Evolutionary conservation across 2,797 vertebrate species (phyloP), one percentile per base, ranked within the genome.

Genomic region (Pipistrellus pipistrellus): DNA sequence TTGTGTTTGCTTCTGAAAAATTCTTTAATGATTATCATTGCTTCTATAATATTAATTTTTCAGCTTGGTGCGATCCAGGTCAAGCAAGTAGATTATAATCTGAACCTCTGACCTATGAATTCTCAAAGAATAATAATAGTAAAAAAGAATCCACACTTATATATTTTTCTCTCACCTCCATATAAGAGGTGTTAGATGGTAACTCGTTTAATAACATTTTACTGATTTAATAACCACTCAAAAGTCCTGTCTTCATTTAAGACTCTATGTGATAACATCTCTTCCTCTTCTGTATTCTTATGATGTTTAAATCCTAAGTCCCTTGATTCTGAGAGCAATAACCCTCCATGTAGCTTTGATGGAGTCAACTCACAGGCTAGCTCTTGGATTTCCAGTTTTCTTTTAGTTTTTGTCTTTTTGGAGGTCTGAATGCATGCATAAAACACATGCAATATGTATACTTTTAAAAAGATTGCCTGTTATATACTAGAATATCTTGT

Each of bases 221-320:
- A 64, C n/a, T 81, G 53, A 87, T 66, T 71, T 85, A 75, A 53
- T 66, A 92, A 44, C 13, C 17, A 41, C 32, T 95, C 8, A 75
- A n/a, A 48, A 69, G 17, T 38, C 30, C 10, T 85, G 76, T 18
- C 18, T 80, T 76, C 57, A 53, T 55, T 23, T 73, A 32, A 76
- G 64, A 84, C 55, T 46, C 12, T 18, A 5, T 20, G 44, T 64
- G 41, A 44, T n/a, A 27, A 46, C 25, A 78, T 55, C 23, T 8
- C 15, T 83, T 68, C 53, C 55, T 83, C 20, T 48, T 73, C 10
- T 89, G 1, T 71, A 23, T 38, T 75, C 62, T 53, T 25, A 88
- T 32, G 15, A 57, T 12, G 12, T 86, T 73, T 81, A 69, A 64
- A 71, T 85, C 5, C 0, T 38, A 66, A 89, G 4, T 4, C 13